phyloP scores from a whole-genome alignment of 2,113 vertebrate genomes.

The Capreolus pygargus region DNA sequence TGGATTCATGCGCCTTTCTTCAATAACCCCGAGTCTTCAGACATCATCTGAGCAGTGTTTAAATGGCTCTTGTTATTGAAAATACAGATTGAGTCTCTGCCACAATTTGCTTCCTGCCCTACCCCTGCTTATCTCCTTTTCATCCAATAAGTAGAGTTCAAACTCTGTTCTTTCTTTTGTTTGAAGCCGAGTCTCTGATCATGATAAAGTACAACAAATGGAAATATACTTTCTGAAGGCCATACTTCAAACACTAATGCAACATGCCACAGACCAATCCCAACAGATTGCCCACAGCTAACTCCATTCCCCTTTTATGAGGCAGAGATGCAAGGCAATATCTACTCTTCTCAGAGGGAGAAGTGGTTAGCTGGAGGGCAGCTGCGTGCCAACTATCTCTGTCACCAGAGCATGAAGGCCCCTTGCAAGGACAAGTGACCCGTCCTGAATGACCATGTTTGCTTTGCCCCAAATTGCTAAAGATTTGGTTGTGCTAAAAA shows the following conservation, averaged over 20 bases:
- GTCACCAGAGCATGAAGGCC: constrained; percentile 9
- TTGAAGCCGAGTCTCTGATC: background rate
- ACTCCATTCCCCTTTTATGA: constrained; percentile 47
- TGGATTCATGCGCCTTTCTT: background rate
- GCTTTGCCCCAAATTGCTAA: background rate
- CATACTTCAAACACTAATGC: constrained; percentile 48
- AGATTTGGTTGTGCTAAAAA: background rate
- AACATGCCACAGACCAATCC: background rate
- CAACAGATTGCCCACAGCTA: background rate
- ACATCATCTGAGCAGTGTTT: background rate
- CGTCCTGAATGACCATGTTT: background rate
- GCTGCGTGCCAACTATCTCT: background rate
- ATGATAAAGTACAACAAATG: constrained; percentile 9
- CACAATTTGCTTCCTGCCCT: background rate
- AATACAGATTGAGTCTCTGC: background rate
- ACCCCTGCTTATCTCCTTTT: background rate
- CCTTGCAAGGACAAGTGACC: constrained; percentile 16
- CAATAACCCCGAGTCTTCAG: background rate
- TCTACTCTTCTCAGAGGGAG: background rate
- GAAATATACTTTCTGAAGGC: constrained; percentile 45
- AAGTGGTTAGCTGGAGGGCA: constrained; percentile 31
- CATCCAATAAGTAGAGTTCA: constrained; percentile 39
- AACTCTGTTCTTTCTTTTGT: background rate
- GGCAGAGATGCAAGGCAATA: background rate
- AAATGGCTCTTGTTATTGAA: background rate